Evolutionary conservation across 1,140 invertebrate genomes (phyloP).

Genomic region (Heliconius nattereri): DNA sequence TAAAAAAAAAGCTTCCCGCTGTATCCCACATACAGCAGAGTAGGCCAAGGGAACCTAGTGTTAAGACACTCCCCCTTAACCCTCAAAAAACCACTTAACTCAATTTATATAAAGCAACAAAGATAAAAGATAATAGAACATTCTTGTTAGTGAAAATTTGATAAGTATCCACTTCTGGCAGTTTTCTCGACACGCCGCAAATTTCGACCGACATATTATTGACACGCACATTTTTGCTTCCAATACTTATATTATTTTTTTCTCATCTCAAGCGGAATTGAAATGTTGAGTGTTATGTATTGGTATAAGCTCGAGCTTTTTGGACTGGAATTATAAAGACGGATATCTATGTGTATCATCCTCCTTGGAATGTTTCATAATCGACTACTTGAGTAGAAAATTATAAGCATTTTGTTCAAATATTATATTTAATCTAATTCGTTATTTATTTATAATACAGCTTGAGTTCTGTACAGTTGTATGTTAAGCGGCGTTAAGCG

Average conservation of each 20-base stretch:
- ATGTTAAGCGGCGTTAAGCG: too few species aligned
- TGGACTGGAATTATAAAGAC: background rate
- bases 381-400: too few species aligned
- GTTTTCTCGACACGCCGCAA: background rate
- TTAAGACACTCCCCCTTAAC: too few species aligned
- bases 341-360: too few species aligned
- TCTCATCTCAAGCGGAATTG: background rate
- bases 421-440: too few species aligned
- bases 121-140: conserved; percentile 1
- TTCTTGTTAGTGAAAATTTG: background rate
- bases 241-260: background rate
- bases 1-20: too few species aligned
- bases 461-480: too few species aligned
- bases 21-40: too few species aligned
- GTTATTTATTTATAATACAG: too few species aligned
- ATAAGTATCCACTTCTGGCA: background rate
- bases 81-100: background rate
- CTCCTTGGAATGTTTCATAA: too few species aligned
- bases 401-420: too few species aligned
- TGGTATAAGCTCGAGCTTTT: background rate
- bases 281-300: background rate
- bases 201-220: background rate
- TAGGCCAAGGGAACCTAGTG: too few species aligned
- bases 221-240: background rate
- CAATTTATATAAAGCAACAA: background rate